Evolutionary conservation across 2,113 vertebrate genomes (phyloP).

Genomic region (Corynorhinus townsendii): DNA sequence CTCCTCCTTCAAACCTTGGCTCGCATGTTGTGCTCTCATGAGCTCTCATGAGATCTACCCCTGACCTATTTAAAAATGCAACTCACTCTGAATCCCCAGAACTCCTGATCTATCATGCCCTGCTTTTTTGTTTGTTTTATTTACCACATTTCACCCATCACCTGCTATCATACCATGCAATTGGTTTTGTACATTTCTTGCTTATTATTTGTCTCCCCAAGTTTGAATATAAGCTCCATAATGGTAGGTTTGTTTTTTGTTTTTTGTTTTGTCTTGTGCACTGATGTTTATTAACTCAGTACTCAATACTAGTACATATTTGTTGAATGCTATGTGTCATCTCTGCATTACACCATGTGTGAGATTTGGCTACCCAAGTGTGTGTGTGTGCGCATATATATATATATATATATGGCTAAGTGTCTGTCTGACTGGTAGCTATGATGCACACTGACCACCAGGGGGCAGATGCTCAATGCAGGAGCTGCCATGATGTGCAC

Average conservation of each 20-base stretch:
- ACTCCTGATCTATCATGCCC: not conserved
- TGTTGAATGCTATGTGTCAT: slow-evolving; percentile 32
- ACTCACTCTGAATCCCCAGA: not conserved
- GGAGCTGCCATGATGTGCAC: too few species aligned
- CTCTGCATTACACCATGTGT: not conserved
- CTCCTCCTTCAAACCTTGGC: not conserved
- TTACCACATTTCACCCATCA: not conserved
- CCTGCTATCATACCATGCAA: not conserved
- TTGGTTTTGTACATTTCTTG: not conserved
- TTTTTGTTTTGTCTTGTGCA: not conserved
- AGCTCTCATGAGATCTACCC: not conserved
- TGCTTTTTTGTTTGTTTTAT: not conserved
- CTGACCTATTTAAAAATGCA: not conserved
- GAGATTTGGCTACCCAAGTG: not conserved
- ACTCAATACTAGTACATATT: not conserved
- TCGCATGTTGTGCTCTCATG: not conserved
- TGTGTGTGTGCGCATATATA: not conserved
- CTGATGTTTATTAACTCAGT: not conserved
- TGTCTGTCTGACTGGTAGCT: too few species aligned
- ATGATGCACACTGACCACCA: too few species aligned
- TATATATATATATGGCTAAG: too few species aligned
- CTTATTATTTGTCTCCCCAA: not conserved
- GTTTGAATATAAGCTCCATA: not conserved
- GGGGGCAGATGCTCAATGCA: too few species aligned
- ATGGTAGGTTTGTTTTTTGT: not conserved